A percentile compares a stretch with the other conserved stretches of the same genome.
phyloP scores from a whole-genome alignment of 2,797 vertebrate genomes.

The Diplodus puntazzo region DNA sequence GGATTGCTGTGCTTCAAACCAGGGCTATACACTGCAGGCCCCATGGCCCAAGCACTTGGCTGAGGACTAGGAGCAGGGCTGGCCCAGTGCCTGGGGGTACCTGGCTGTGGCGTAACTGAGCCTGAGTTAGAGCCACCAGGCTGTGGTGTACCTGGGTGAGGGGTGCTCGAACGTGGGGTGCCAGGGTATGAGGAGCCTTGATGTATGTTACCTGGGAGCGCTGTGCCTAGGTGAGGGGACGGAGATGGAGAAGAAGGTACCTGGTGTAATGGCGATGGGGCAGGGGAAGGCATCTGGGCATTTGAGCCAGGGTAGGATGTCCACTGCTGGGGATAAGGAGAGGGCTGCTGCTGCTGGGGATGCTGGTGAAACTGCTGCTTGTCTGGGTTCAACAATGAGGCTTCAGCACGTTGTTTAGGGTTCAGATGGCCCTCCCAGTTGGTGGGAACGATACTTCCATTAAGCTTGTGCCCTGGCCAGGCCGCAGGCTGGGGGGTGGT shows the following conservation, averaged over 20 bases:
- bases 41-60: conserved; percentile 87
- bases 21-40: conserved; percentile 79
- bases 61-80: conserved; percentile 84
- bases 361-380: conserved; percentile 83
- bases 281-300: conserved; percentile 74
- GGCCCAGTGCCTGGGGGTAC: conserved; percentile 79
- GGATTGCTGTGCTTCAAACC: conserved; percentile 81
- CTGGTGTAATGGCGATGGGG: conserved; percentile 75
- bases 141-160: conserved; percentile 66
- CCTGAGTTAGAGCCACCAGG: conserved; percentile 68
- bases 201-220: conserved; percentile 55
- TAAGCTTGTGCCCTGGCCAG: conserved; percentile 89
- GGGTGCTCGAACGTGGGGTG: conserved; percentile 48
- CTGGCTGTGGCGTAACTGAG: conserved; percentile 67
- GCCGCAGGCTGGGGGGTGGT: conserved; percentile 71
- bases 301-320: conserved; percentile 81
- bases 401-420: conserved; percentile 61
- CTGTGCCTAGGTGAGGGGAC: conserved; percentile 75
- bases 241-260: conserved; percentile 73
- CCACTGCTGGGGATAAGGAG: conserved; percentile 87
- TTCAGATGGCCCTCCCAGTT: conserved; percentile 86
- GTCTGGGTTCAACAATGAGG: conserved; percentile 72
- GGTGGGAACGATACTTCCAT: conserved; percentile 81
- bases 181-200: conserved; percentile 55
- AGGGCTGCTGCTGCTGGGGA: conserved; percentile 74